Evolutionary conservation across 2,888 invertebrate genomes (phyloP).

Genomic region (Homarus gammarus): DNA sequence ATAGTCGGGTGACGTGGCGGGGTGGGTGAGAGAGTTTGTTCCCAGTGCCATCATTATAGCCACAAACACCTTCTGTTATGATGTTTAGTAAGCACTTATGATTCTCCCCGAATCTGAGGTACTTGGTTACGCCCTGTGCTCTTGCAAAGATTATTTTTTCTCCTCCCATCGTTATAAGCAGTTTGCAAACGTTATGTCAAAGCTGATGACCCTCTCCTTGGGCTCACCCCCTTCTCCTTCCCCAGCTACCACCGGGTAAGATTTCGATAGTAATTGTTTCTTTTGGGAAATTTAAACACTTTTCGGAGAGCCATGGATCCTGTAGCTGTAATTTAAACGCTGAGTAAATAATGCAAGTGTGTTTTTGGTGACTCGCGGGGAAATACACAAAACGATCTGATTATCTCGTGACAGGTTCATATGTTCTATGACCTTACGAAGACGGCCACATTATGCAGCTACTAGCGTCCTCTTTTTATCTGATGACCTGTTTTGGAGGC

Average conservation of each 20-base stretch:
- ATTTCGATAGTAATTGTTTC: background rate
- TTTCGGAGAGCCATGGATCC: background rate
- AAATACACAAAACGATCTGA: no score
- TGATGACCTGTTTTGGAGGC: no score
- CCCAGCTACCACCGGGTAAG: background rate
- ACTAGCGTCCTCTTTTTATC: no score
- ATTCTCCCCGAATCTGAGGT: constrained; percentile 13
- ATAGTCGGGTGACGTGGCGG: constrained; percentile 10
- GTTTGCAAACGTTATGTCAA: background rate
- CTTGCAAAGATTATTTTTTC: constrained; percentile 2
- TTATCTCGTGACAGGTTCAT: no score
- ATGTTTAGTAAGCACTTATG: constrained; percentile 33
- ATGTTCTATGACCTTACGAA: no score
- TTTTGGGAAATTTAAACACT: background rate
- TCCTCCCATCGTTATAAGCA: background rate
- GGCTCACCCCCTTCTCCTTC: no score
- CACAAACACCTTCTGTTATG: constrained; percentile 47
- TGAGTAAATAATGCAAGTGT: no score
- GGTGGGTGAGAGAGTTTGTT: background rate
- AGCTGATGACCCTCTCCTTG: no score
- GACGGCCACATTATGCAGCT: no score
- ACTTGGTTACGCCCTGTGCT: background rate
- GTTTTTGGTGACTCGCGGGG: no score
- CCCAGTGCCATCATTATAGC: background rate
- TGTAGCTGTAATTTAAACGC: background rate